Evolutionary conservation across 2,797 vertebrate genomes (phyloP), one percentile per base, ranked within the genome.

Genomic region (Enteromius viviparus): DNA sequence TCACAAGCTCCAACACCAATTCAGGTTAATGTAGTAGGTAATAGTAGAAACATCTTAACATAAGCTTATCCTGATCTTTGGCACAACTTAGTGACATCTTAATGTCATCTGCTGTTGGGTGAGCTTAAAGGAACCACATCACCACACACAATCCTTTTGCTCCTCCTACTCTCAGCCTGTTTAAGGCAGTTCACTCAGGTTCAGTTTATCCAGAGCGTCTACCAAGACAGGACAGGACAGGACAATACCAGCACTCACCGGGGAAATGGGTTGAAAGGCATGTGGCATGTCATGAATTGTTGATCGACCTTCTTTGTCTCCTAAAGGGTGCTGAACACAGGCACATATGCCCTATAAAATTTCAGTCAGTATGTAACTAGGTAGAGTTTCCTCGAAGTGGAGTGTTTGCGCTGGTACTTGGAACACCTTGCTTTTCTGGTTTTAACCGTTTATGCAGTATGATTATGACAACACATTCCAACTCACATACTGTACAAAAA

Each of bases 371-470:
- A 62, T 62, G 34, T 78, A 82, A 84, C 71, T 75, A 45, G 82
- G 62, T 49, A 23, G 37, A 51, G 42, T 82, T 87, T 88, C 82
- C 79, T 70, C 7, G 19, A 15, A 81, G 81, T 58, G 6, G 23
- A 32, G 7, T 68, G 9, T 49, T 40, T 74, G 81, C 79, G 80
- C 68, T 76, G 29, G 29, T 32, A 32, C 83, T 84, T 79, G 8
- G 53, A 70, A 66, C 11, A 58, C 70, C 64, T 42, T 34, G 69
- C 79, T 81, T 34, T 70, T 53, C 84, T 74, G 47, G 78, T 83
- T 87, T 87, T 88, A 80, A 84, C 84, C 15, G 76, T 85, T 60
- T 81, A 81, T 89, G 86, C 19, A 77, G 89, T 80, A 81, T 85
- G 21, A 47, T 9, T 53, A 42, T 47, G 26, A 49, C 12, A 12